Evolutionary conservation across 1,140 invertebrate species (phyloP), one percentile per base, ranked within the genome.

Genomic region (Gryllus bimaculatus): DNA sequence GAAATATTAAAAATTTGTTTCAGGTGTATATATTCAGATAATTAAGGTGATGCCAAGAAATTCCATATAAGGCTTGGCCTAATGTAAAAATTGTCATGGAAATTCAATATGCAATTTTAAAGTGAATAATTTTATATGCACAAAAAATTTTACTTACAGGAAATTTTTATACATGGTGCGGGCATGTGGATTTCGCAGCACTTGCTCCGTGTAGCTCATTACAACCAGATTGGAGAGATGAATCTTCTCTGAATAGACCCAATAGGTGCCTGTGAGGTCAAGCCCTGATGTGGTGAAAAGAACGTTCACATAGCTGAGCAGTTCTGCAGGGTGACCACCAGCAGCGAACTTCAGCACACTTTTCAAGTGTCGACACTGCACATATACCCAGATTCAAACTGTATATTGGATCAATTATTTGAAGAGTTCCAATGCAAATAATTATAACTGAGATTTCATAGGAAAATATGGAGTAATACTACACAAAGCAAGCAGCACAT

Each of bases 271-370:
- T 54, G 88, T 88, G 80, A 93, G 85, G 79, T 93, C 90, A 73
- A 83, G 85, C 80, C 85, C 86, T 81, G 87, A 87, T 82, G 85
- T 87, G 82, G 84, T 85, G 81, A 89, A 90, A 84, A 84, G 92
- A 80, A 86, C 87, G 83, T 88, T 88, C 5, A 92, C 86, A 82
- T 89, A 91, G 78, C 88, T 89, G 79, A 94, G 87, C 73, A 94
- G 85, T 81, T 93, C 92, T 73, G 88, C 88, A 12, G 92, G 90
- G 82, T 91, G 89, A 7, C 93, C 93, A 81, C 90, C 88, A 75
- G 90, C 89, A 78, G 93, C 92, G 82, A 95, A 89, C 85, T 93
- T 93, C 21, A 93, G 87, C 18, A 93, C 90, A 80, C 91, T 89
- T 81, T 93, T 92, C 75, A 93, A 86, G 78, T 92, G 88, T 81